Percentiles rank a stretch among this genome's conserved stretches.
Evolutionary conservation across 2,888 invertebrate species (phyloP).

Genomic region (Leucoma salicis): DNA sequence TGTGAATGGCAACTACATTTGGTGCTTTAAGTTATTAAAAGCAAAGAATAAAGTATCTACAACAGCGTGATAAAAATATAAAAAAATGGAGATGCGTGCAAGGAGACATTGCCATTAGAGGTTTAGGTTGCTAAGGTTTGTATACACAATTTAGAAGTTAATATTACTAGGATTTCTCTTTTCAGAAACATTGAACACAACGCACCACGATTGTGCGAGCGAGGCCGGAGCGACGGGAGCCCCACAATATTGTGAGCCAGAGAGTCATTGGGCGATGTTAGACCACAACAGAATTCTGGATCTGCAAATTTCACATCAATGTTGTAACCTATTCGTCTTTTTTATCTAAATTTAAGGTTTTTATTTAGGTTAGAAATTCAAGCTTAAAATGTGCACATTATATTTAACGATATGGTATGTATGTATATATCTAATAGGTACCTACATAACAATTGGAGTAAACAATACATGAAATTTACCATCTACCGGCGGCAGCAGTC

Average conservation of each 20-base stretch:
- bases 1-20: conserved; percentile 24
- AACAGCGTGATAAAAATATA: conserved; percentile 44
- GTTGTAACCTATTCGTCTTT: conserved; percentile 18
- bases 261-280: conserved; percentile 89
- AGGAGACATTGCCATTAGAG: conserved; percentile 49
- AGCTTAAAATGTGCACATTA: too few relatives aligned
- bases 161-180: conserved; percentile 66
- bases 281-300: conserved; percentile 94
- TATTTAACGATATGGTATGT: too few relatives aligned
- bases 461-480: conserved; percentile 81
- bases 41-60: conserved; percentile 50
- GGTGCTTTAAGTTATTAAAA: conserved; percentile 41
- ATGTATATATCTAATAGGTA: too few relatives aligned
- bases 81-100: conserved; percentile 49
- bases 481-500: conserved; percentile 94
- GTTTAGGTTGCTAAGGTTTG: conserved; percentile 47
- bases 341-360: neutral
- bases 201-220: conserved; percentile 84
- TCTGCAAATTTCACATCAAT: conserved; percentile 86
- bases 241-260: conserved; percentile 84
- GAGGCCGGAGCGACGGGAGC: conserved; percentile 75
- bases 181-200: conserved; percentile 80
- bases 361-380: too few relatives aligned
- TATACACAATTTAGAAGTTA: conserved; percentile 39
- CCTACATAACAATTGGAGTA: too few relatives aligned